Evolutionary conservation across 2,888 invertebrate species (phyloP).

Genomic region (Scaptomyza cyrtandrae): DNA sequence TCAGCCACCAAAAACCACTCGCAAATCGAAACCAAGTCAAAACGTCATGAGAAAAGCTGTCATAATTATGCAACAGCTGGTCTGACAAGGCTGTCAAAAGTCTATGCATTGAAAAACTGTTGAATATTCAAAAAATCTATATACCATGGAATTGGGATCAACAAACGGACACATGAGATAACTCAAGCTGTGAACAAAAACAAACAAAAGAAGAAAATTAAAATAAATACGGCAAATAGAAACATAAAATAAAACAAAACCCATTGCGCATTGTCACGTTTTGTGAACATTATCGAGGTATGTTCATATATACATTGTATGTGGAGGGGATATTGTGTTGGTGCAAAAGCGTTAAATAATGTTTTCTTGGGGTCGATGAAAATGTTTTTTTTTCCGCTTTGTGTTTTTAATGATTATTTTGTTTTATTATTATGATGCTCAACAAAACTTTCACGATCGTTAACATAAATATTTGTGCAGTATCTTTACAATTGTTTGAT

Average conservation of each 20-base stretch:
- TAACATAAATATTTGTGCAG: constrained; percentile 62
- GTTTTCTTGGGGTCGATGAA: constrained; percentile 62
- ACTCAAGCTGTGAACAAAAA: constrained; percentile 50
- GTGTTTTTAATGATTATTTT: constrained; percentile 56
- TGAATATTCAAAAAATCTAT: constrained; percentile 41
- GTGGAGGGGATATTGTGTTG: constrained; percentile 29
- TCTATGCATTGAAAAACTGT: constrained; percentile 37
- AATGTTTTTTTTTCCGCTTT: constrained; percentile 65
- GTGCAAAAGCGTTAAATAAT: constrained; percentile 57
- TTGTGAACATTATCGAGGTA: constrained; percentile 32
- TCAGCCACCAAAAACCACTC: constrained; percentile 19
- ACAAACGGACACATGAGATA: constrained; percentile 60
- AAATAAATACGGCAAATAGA: constrained; percentile 23
- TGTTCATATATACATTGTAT: not conserved
- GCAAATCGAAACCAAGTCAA: constrained; percentile 42
- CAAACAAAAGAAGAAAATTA: constrained; percentile 19
- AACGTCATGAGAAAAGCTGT: constrained; percentile 54
- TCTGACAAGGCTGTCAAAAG: constrained; percentile 54
- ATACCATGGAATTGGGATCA: constrained; percentile 58
- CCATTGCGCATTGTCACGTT: constrained; percentile 57
- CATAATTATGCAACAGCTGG: constrained; percentile 68
- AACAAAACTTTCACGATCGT: constrained; percentile 73
- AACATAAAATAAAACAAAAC: constrained; percentile 26
- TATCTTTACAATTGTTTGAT: constrained; percentile 1
- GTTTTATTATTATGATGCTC: constrained; percentile 36